Conservation (phyloP, 2,113 vertebrate species). For the Nerophis ophidion region DNA sequence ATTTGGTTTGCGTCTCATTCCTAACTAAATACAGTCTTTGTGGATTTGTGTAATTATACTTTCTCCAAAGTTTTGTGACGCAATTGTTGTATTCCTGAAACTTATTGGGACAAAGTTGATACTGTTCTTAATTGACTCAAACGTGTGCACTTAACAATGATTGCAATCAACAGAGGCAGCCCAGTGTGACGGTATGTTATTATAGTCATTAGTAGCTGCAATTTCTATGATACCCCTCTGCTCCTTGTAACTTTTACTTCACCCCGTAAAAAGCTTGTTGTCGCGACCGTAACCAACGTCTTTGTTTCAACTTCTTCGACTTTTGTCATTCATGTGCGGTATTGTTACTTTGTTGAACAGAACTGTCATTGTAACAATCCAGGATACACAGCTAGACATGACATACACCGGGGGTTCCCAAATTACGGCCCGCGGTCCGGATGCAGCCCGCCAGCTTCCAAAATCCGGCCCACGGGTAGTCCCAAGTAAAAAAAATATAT, state of each 20-base stretch:
- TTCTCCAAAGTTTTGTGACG: slow-evolving; percentile 7
- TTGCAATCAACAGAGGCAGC: slow-evolving; percentile 68
- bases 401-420: too few relatives aligned
- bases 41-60: slow-evolving; percentile 25
- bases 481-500: too few relatives aligned
- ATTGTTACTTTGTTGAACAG: not conserved
- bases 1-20: slow-evolving; percentile 18
- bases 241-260: slow-evolving; percentile 40
- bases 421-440: too few relatives aligned
- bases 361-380: not conserved
- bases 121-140: slow-evolving; percentile 62
- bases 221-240: slow-evolving; percentile 57
- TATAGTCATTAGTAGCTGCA: slow-evolving; percentile 68
- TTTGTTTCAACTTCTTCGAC: slow-evolving; percentile 35
- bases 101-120: slow-evolving; percentile 36
- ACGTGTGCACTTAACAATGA: slow-evolving; percentile 69
- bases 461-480: too few relatives aligned
- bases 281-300: slow-evolving; percentile 22
- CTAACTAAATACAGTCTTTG: slow-evolving; percentile 11
- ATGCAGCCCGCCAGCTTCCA: too few relatives aligned
- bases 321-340: slow-evolving; percentile 8
- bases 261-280: slow-evolving; percentile 14
- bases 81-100: slow-evolving; percentile 18
- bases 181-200: slow-evolving; percentile 69
- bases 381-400: too few relatives aligned